Evolutionary conservation across 2,888 invertebrate species (phyloP), one percentile per base, ranked within the genome.

Genomic region (Tetanocera ferruginea): DNA sequence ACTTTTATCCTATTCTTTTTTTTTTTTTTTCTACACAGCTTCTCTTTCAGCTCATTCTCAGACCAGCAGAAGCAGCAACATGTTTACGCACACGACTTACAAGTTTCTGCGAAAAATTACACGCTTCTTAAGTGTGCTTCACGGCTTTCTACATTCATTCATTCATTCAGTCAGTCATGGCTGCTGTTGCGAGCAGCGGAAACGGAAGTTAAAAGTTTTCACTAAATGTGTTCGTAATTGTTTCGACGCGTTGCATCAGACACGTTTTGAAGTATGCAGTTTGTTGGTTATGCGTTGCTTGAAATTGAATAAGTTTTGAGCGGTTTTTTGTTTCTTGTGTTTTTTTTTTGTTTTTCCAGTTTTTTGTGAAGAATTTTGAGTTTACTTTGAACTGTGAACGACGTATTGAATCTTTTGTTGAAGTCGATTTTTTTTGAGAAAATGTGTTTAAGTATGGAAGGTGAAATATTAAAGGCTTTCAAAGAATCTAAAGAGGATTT

Each of bases 201-300:
- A 74, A 74, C 64, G 74, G 64, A 74, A 64, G 49, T 51, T 34
- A 34, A n/a, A 75, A 75, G 64, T 66, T 62, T 31, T 31, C 64
- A 52, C 74, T 49, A 28, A 75, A 66, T 75, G 64, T 66, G 52
- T 25, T 75, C 64, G 64, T 51, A 51, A 51, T 51, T 25, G 37
- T 37, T 49, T 73, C 49, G 62, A 73, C 62, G 43, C 49, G 57
- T 57, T 57, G 51, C 69, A 55, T n/a, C 55, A 52, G 31, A 34
- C 34, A 19, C 19, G 37, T 34, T 55, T 55, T 55, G 55, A 55
- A 19, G 55, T 43, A 43, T 23, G 55, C 55, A 55, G 55, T 23
- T 55, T 55, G 19, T 55, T 23, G 23, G 55, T 6, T 55, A 19
- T 55, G n/a, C 19, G 55, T 6, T 55, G 5, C 5, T 55, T 23